A percentile compares a stretch with the other conserved stretches of the same genome.
phyloP scores from a whole-genome alignment of 2,797 vertebrate genomes.

The Tokudaia tokunoshimensis region DNA sequence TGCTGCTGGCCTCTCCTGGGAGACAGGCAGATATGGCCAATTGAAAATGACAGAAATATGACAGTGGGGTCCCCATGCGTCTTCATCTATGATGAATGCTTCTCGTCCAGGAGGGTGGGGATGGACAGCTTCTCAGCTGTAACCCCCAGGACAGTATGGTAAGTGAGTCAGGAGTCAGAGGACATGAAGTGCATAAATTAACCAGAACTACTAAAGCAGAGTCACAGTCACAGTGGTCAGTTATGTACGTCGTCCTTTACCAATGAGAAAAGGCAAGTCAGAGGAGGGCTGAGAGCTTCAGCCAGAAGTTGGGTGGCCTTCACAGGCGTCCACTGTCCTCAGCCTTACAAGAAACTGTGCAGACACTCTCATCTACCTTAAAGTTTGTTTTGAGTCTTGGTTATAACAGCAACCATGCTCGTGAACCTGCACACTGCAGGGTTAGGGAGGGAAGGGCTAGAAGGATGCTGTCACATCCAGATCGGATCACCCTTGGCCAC shows the following conservation, averaged over 20 bases:
- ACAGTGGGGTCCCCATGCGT: too few relatives aligned
- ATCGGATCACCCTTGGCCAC: not conserved
- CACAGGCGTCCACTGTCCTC: not conserved
- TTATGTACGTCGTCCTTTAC: not conserved
- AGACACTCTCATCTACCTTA: not conserved
- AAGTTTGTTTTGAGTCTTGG: not conserved
- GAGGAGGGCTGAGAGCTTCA: not conserved
- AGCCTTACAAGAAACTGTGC: not conserved
- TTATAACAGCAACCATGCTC: not conserved
- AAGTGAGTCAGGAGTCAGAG: not conserved
- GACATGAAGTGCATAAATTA: not conserved
- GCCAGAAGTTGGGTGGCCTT: accelerated
- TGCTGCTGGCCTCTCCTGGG: not conserved
- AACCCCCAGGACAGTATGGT: not conserved
- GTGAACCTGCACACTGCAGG: not conserved
- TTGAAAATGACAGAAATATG: not conserved
- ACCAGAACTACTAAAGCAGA: not conserved
- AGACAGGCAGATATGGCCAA: not conserved
- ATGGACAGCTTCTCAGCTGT: not conserved
- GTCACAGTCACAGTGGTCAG: not conserved
- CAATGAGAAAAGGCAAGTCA: not conserved
- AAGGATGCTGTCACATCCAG: not conserved
- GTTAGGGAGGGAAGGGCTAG: not conserved
- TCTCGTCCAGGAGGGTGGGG: not conserved
- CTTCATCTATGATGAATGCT: not conserved